A percentile compares a stretch with the other conserved stretches of the same genome.
Evolutionary conservation across 2,888 invertebrate genomes (phyloP).

Genomic region (Xiphydria camelus): DNA sequence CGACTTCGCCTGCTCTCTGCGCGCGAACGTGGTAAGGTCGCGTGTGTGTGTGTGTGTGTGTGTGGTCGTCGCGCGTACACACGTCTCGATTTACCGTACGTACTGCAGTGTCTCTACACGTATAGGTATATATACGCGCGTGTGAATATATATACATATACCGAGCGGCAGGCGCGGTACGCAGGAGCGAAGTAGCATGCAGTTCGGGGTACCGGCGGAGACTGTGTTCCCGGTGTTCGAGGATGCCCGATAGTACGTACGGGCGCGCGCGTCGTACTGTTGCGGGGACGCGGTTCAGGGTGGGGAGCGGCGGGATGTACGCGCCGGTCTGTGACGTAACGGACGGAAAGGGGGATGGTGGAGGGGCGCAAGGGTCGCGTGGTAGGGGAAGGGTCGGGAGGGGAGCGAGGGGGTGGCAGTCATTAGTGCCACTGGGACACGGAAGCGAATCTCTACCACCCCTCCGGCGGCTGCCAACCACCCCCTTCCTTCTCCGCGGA

Average conservation of each 20-base stretch:
- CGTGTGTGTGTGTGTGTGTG: constrained; percentile 4
- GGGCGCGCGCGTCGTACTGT: neutral
- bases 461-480: too few relatives aligned
- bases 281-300: neutral
- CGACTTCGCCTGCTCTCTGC: too few relatives aligned
- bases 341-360: constrained; percentile 11
- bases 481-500: too few relatives aligned
- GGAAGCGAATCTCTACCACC: constrained; percentile 39
- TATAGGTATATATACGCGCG: too few relatives aligned
- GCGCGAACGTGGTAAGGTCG: too few relatives aligned
- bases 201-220: constrained; percentile 48
- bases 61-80: constrained; percentile 9
- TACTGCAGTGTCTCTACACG: too few relatives aligned
- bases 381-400: constrained; percentile 16
- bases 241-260: constrained; percentile 20
- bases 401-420: constrained; percentile 36
- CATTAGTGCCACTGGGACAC: constrained; percentile 54
- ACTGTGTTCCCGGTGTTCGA: constrained; percentile 32
- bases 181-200: constrained; percentile 29
- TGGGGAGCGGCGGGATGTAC: constrained; percentile 8
- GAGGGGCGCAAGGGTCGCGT: constrained; percentile 15
- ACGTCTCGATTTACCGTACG: constrained; percentile 10
- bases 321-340: constrained; percentile 9
- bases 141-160: too few relatives aligned
- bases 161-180: neutral